Conservation (phyloP, 1,140 invertebrate species). For the Oncopeltus fasciatus region DNA sequence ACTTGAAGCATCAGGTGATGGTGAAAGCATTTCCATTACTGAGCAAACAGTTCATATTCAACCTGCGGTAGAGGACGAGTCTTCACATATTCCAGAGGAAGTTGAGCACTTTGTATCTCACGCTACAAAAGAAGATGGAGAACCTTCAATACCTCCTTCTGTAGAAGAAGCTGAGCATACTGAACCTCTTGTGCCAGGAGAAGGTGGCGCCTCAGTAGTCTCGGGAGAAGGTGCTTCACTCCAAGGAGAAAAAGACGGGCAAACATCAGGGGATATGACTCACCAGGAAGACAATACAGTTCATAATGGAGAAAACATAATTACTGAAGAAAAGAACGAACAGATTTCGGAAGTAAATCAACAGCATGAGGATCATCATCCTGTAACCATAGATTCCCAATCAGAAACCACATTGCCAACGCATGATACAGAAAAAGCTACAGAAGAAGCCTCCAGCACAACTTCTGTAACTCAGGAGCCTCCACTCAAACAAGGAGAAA, state of each 20-base stretch:
- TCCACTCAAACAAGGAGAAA: not conserved
- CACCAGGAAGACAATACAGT: too few relatives aligned
- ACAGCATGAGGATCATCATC: not conserved
- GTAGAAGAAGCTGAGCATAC: slow-evolving; percentile 21
- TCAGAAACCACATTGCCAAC: not conserved
- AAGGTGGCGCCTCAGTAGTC: not conserved
- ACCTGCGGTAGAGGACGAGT: not conserved
- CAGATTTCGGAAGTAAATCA: not conserved
- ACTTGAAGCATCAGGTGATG: slow-evolving; percentile 20
- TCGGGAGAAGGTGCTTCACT: not conserved
- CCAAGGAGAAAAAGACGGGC: too few relatives aligned
- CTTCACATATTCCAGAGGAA: slow-evolving; percentile 16
- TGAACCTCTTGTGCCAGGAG: too few relatives aligned
- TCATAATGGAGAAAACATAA: not conserved
- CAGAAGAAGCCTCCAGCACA: slow-evolving; percentile 13
- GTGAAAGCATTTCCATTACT: slow-evolving; percentile 18
- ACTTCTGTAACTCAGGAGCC: not conserved
- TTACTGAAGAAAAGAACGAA: not conserved
- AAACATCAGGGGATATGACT: too few relatives aligned
- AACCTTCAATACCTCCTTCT: slow-evolving; percentile 16
- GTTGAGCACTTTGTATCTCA: not conserved
- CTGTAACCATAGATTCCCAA: not conserved
- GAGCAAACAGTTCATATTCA: not conserved
- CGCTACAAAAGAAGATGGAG: slow-evolving; percentile 17
- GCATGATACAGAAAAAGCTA: not conserved